Evolutionary conservation across 2,113 vertebrate species (phyloP), one percentile per base, ranked within the genome.

Genomic region (Heterotilapia buettikoferi): DNA sequence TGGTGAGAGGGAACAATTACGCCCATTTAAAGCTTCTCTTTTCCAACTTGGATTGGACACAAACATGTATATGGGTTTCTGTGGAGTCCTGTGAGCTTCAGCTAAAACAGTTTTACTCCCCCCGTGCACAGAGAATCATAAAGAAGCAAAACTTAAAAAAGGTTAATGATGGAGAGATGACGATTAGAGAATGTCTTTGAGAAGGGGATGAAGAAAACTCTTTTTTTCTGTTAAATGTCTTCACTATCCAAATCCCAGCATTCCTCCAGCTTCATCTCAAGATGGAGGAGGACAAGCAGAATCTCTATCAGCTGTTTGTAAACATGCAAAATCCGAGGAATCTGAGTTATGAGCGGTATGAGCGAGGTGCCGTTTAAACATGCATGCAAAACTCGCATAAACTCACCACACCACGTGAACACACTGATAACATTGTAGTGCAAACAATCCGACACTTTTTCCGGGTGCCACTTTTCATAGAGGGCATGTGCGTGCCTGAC

Each of bases 331-430:
- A 73, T 36, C 86, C 21, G 80, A 94, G 84, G 86, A 93, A 94
- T 95, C 18, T 78, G 56, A 95, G 80, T 82, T 92, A 94, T 93
- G 93, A 90, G 29, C 88, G 90, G 89, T 90, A 63, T 71, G 89
- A 79, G 33, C 90, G 78, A 85, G 89, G 84, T 86, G 80, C 79
- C 91, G 92, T 94, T 93, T 89, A 92, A 89, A 89, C 90, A 85
- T 2, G 71, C 68, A 79, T 78, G 45, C 84, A 89, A 84, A 90
- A 82, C 26, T 6, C 61, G 85, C 59, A 87, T 79, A 87, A 40
- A 86, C 79, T 83, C 82, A 45, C 80, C 86, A 16, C 85, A 78
- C 38, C 11, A 11, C 43, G 19, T 26, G 45, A 82, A 82, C 85
- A 85, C 73, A 38, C 78, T 14, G 87, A 90, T 94, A 90, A 92